Evolutionary conservation across 2,113 vertebrate genomes (phyloP).

Genomic region (Cinclus mexicanus): DNA sequence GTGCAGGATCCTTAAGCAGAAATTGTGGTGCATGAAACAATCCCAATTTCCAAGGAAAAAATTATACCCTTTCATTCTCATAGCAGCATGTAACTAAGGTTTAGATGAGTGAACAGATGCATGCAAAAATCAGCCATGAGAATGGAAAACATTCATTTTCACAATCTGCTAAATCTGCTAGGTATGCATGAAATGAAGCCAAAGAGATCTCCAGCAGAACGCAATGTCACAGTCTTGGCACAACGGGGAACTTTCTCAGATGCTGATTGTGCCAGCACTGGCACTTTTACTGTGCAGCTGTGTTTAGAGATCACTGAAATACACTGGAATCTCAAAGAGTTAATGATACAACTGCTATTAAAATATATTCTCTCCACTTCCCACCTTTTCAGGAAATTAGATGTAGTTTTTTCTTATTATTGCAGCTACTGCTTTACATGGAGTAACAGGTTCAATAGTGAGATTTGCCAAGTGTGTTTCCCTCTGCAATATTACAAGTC

Average conservation of each 20-base stretch:
- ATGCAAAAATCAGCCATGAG: slow-evolving; percentile 70
- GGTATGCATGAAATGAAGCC: slow-evolving; percentile 73
- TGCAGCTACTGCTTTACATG: neutral
- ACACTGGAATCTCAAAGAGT: slow-evolving; percentile 29
- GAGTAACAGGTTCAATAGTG: neutral
- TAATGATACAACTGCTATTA: neutral
- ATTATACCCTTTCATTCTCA: slow-evolving; percentile 75
- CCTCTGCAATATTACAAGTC: neutral
- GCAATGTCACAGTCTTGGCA: slow-evolving; percentile 66
- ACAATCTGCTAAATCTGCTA: slow-evolving; percentile 77
- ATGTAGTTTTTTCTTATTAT: neutral
- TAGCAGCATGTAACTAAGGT: slow-evolving; percentile 77
- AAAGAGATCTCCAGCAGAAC: slow-evolving; percentile 74
- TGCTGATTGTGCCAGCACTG: slow-evolving; percentile 23
- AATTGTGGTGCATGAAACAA: slow-evolving; percentile 62
- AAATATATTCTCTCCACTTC: neutral
- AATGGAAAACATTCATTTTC: slow-evolving; percentile 76
- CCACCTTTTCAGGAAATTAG: slow-evolving; percentile 10
- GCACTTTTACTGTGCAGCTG: slow-evolving; percentile 42
- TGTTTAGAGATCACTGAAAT: neutral
- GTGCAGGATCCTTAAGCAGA: slow-evolving; percentile 57
- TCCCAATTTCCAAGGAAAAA: slow-evolving; percentile 68
- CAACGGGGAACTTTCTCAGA: slow-evolving; percentile 42
- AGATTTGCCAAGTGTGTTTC: neutral
- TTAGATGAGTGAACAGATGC: slow-evolving; percentile 77